A percentile compares a stretch with the other conserved stretches of the same genome.
phyloP scores from a whole-genome alignment of 2,797 vertebrate genomes.

The Crax fasciolata region DNA sequence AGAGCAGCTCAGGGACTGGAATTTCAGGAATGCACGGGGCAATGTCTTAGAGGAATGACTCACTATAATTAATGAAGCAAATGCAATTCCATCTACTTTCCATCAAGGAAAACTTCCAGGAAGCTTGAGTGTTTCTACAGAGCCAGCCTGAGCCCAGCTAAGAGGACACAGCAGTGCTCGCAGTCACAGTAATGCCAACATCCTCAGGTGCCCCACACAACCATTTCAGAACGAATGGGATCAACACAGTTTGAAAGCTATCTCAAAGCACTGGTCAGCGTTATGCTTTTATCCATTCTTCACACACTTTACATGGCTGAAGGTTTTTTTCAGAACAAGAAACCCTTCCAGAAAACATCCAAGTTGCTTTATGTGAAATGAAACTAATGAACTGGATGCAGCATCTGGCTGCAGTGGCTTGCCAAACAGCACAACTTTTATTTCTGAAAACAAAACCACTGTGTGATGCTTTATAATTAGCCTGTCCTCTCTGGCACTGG shows the following conservation, averaged over 20 bases:
- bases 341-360: background rate
- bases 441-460: background rate
- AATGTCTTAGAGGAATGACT: slow-evolving; percentile 4
- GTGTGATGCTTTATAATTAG: background rate
- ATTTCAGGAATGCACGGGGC: slow-evolving; percentile 58
- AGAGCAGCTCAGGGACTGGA: background rate
- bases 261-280: background rate
- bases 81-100: background rate
- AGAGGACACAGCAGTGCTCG: background rate
- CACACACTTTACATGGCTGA: background rate
- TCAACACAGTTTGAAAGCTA: background rate
- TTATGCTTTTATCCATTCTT: background rate
- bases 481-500: background rate
- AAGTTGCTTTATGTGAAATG: background rate
- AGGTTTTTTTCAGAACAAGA: background rate
- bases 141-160: background rate
- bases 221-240: background rate
- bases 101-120: slow-evolving; percentile 30
- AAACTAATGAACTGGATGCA: background rate
- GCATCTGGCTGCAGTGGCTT: background rate
- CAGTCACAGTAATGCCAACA: background rate
- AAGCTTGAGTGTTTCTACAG: background rate
- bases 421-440: background rate
- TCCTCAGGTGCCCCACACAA: background rate
- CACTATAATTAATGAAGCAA: slow-evolving; percentile 20